A percentile compares a stretch with the other conserved stretches of the same genome.
Conservation (phyloP, 2,797 vertebrate genomes). For the Pygocentrus nattereri region DNA sequence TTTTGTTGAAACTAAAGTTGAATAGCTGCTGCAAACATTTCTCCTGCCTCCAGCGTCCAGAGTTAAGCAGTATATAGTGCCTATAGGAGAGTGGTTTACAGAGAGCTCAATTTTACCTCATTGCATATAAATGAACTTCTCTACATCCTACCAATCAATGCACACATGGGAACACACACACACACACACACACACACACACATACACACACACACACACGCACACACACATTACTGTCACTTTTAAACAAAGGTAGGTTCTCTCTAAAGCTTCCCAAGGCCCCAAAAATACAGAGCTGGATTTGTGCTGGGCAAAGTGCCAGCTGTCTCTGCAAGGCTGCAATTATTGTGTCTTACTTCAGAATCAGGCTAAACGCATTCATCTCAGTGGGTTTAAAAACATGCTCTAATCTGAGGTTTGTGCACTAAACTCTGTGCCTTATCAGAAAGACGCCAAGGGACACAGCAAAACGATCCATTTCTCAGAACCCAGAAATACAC, state of each 20-base stretch:
- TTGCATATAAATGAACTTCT: not conserved
- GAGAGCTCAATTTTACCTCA: not conserved
- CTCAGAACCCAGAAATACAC: not conserved
- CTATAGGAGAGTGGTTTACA: not conserved
- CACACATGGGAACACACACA: not conserved
- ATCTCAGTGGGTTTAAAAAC: not conserved
- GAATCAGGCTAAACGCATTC: not conserved
- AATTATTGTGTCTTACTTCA: constrained; percentile 24
- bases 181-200: not conserved
- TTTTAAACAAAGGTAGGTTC: constrained; percentile 1
- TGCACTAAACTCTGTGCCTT: not conserved
- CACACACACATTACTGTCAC: constrained; percentile 20
- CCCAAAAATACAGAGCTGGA: not conserved
- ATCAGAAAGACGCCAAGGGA: not conserved
- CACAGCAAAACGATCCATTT: not conserved
- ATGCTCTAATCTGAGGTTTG: not conserved
- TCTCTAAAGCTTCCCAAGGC: not conserved
- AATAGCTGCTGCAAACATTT: no score
- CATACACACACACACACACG: not conserved
- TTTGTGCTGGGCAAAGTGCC: not conserved
- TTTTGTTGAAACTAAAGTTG: no score
- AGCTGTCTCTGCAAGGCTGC: constrained; percentile 8
- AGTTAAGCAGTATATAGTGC: no score
- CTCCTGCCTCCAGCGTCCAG: no score
- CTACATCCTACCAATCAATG: not conserved